Evolutionary conservation across 2,113 vertebrate species (phyloP).

Genomic region (Diglossa brunneiventris): DNA sequence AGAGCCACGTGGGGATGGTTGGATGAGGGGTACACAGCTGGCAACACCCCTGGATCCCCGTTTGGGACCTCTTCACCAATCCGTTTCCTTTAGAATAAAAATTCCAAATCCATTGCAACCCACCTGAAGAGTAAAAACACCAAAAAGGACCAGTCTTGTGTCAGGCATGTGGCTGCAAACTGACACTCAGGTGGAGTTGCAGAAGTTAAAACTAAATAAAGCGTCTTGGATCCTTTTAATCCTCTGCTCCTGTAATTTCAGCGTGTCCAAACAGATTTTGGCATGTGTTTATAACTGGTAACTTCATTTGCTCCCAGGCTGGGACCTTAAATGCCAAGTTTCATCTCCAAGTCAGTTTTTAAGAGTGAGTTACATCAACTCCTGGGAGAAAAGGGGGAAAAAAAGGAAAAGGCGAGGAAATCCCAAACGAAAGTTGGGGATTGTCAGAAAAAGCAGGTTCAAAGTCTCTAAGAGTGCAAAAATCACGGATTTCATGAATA

Average conservation of each 20-base stretch:
- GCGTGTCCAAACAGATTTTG: conserved; percentile 66
- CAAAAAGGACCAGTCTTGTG: not conserved
- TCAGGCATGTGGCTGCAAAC: not conserved
- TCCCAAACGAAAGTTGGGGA: not conserved
- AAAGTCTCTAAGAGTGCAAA: not conserved
- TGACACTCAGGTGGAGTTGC: not conserved
- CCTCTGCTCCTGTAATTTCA: conserved; percentile 60
- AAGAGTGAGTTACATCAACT: not conserved
- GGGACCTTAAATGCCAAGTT: conserved; percentile 66
- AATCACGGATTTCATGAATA: accelerated
- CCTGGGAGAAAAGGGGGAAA: not conserved
- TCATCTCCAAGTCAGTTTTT: conserved; percentile 56
- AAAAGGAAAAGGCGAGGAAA: not conserved
- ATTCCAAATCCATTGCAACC: not conserved
- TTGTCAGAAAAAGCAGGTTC: not conserved
- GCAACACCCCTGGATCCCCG: not conserved
- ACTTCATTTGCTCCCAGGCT: conserved; percentile 64
- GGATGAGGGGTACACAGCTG: not conserved
- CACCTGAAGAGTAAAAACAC: not conserved
- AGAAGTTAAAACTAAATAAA: conserved; percentile 44
- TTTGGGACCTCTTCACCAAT: not conserved
- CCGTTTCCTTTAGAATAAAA: not conserved
- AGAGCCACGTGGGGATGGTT: accelerated
- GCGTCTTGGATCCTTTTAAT: conserved; percentile 50
- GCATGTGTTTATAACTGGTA: conserved; percentile 65